Evolutionary conservation across 2,797 vertebrate species (phyloP), one percentile per base, ranked within the genome.

Genomic region (Sebastes hopkinsi): DNA sequence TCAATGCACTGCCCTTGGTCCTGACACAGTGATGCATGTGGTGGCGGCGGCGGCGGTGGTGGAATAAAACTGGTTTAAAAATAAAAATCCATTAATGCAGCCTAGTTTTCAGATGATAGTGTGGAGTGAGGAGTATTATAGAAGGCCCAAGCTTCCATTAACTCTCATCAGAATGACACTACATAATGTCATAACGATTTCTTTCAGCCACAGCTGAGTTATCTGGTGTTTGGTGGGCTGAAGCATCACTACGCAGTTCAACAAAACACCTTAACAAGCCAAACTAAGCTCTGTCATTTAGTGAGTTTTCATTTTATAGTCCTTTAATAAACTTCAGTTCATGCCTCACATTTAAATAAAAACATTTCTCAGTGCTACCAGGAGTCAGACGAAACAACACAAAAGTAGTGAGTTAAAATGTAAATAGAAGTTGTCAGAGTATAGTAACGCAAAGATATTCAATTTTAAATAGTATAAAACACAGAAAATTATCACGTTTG

Each of bases 71-170:
- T 2, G 60, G 56, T 79, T 87, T 79, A 11, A 74, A 82, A 87
- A 86, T 75, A 76, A 79, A 89, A 90, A 92, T 92, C 92, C 88
- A 90, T 91, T 84, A 90, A 89, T 89, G 88, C 30, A 82, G 72
- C 80, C 84, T 80, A 66, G 69, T 85, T 90, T 86, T 74, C 69
- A 46, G 50, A 80, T 5, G 52, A 72, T 75, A 67, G 30, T 54
- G 61, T 29, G 2, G 67, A 75, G 70, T 22, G 69, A 59, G 64
- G 46, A 68, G 69, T 72, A 84, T 72, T 75, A 65, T 1, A 69
- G 68, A 3, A 72, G 72, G 4, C 11, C 32, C 42, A 0, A 7
- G 81, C 58, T 3, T 85, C 88, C 84, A 91, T 88, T 88, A 91
- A 73, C 82, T 55, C 79, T 61, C 67, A 52, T 78, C 50, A 71